phyloP scores from a whole-genome alignment of 2,888 invertebrate species.

The Zonitis immaculata region DNA sequence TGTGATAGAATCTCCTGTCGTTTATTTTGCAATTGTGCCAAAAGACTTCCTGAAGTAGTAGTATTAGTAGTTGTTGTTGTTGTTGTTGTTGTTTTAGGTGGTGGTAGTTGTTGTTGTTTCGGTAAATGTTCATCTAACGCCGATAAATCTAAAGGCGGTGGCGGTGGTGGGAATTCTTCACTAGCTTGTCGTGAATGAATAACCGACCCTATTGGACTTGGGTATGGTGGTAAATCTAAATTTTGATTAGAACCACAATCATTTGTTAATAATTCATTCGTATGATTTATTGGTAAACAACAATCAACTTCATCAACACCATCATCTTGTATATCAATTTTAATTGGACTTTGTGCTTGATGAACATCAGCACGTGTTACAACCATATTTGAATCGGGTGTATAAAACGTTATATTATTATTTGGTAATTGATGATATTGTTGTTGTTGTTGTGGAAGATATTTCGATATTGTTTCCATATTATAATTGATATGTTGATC shows the following conservation, averaged over 20 bases:
- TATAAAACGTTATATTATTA: constrained; percentile 4
- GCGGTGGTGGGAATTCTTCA: constrained; percentile 88
- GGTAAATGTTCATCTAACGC: constrained; percentile 57
- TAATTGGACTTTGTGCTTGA: constrained; percentile 70
- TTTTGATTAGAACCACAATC: constrained; percentile 46
- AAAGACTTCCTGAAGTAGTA: constrained; percentile 44
- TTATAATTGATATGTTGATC: constrained; percentile 41
- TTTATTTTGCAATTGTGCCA: constrained; percentile 62
- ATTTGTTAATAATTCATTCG: constrained; percentile 11
- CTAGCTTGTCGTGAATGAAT: constrained; percentile 81
- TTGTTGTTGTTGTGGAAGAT: constrained; percentile 33
- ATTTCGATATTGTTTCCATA: constrained; percentile 11
- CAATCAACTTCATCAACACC: constrained; percentile 64
- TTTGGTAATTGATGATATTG: background rate
- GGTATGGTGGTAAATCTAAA: constrained; percentile 72
- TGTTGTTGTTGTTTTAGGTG: constrained; percentile 24
- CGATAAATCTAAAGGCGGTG: constrained; percentile 68
- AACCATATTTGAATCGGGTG: constrained; percentile 47
- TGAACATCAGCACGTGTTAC: constrained; percentile 83
- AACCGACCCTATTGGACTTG: constrained; percentile 70
- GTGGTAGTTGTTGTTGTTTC: constrained; percentile 24
- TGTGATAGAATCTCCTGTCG: constrained; percentile 58
- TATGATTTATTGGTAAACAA: constrained; percentile 51
- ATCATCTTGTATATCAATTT: constrained; percentile 46
- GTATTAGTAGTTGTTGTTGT: constrained; percentile 26